Conservation (phyloP, 2,888 invertebrate genomes). For the Nezara viridula region DNA sequence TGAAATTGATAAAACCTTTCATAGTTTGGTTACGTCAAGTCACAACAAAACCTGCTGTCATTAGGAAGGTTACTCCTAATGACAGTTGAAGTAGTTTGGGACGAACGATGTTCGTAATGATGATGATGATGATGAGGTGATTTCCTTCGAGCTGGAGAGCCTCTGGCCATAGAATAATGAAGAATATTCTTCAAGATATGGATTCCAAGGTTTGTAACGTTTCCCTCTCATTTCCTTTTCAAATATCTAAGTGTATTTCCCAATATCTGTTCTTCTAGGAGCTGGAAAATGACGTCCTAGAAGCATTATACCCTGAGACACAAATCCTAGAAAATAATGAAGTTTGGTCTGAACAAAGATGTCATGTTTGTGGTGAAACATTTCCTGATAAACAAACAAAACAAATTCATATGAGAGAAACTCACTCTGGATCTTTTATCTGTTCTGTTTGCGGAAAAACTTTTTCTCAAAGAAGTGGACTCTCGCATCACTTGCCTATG, state of each 20-base stretch:
- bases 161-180: conserved; percentile 13
- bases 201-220: conserved; percentile 47
- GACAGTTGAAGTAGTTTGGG: conserved; percentile 51
- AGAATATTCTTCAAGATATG: conserved; percentile 32
- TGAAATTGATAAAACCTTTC: background rate
- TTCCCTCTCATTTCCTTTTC: background rate
- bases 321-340: conserved; percentile 58
- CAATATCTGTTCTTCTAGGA: conserved; percentile 5
- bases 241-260: background rate
- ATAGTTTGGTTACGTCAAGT: background rate
- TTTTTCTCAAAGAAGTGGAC: conserved; percentile 60
- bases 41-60: conserved; percentile 51
- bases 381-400: conserved; percentile 55
- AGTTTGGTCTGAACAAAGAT: conserved; percentile 52
- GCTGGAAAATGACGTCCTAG: conserved; percentile 56
- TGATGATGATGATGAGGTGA: conserved; percentile 47
- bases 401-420: conserved; percentile 51
- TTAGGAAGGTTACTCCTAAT: conserved; percentile 58
- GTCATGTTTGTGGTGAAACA: conserved; percentile 59
- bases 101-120: conserved; percentile 38
- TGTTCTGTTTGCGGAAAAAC: conserved; percentile 57
- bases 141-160: background rate
- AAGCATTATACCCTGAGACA: conserved; percentile 60
- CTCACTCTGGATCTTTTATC: conserved; percentile 43
- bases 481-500: conserved; percentile 59